Percentiles rank a stretch among this genome's conserved stretches.
phyloP scores from a whole-genome alignment of 1,140 invertebrate genomes.

The Saccostrea glomerata region DNA sequence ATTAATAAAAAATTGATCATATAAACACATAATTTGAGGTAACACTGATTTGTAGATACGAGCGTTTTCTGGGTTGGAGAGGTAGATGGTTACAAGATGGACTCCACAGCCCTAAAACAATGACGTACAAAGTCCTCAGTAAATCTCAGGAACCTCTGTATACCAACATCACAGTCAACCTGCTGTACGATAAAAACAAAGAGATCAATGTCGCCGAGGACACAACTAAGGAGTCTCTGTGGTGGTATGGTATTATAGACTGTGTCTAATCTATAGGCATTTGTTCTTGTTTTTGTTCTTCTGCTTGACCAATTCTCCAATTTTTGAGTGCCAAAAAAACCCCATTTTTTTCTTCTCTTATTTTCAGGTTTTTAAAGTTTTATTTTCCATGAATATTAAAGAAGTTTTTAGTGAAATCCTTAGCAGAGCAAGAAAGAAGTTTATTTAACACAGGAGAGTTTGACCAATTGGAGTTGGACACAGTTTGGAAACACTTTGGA shows the following conservation, averaged over 20 bases:
- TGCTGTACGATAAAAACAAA: constrained; percentile 69
- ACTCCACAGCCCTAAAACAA: constrained; percentile 77
- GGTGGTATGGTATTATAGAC: constrained; percentile 43
- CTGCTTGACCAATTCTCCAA: neutral
- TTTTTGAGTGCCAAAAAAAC: neutral
- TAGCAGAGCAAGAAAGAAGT: neutral
- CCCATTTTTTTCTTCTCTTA: neutral
- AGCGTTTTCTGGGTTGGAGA: constrained; percentile 71
- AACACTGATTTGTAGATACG: constrained; percentile 59
- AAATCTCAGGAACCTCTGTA: constrained; percentile 73
- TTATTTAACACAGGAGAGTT: neutral
- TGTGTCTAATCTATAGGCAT: too few relatives aligned
- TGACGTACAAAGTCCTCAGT: constrained; percentile 78
- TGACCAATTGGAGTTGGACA: too few relatives aligned
- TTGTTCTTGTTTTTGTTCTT: too few relatives aligned
- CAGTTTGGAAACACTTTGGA: too few relatives aligned
- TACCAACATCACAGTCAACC: constrained; percentile 80
- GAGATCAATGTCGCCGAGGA: constrained; percentile 47
- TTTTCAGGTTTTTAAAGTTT: constrained; percentile 37
- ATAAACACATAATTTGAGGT: too few relatives aligned
- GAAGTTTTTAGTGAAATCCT: too few relatives aligned
- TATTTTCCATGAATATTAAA: constrained; percentile 9
- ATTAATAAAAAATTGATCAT: too few relatives aligned
- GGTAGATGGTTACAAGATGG: constrained; percentile 70
- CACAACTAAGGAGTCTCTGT: constrained; percentile 51